Percentiles rank a stretch among this genome's conserved stretches.
phyloP scores from a whole-genome alignment of 1,140 invertebrate genomes.

The Drosophila novamexicana region DNA sequence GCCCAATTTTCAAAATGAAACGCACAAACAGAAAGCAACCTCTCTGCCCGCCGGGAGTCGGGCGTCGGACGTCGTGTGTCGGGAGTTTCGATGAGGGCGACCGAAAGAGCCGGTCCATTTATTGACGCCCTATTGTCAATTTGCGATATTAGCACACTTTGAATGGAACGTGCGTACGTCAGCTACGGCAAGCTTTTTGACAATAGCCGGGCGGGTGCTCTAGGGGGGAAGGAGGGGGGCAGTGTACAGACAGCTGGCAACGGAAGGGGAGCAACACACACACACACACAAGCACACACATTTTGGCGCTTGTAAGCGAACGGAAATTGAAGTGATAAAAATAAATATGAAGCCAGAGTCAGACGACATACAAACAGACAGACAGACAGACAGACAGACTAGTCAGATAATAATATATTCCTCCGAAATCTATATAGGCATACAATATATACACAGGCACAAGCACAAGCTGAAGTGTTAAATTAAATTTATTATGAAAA shows the following conservation, averaged over 20 bases:
- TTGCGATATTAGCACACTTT: constrained; percentile 63
- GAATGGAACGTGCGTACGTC: constrained; percentile 60
- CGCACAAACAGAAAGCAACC: constrained; percentile 38
- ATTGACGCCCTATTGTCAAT: constrained; percentile 69
- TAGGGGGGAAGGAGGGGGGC: neutral
- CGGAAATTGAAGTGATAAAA: constrained; percentile 78
- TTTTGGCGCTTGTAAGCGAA: constrained; percentile 60
- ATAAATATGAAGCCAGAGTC: constrained; percentile 66
- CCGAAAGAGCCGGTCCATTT: constrained; percentile 55
- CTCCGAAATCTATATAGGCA: constrained; percentile 12
- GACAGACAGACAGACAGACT: constrained; percentile 14
- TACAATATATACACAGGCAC: neutral
- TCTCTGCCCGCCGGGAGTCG: neutral
- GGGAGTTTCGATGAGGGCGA: neutral
- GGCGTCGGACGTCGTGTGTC: neutral
- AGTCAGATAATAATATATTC: constrained; percentile 40
- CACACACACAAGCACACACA: neutral
- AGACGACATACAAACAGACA: neutral
- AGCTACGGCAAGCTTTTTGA: constrained; percentile 40
- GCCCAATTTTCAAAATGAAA: constrained; percentile 55
- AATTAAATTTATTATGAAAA: too few relatives aligned
- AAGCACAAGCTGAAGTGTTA: too few relatives aligned
- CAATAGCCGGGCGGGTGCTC: neutral
- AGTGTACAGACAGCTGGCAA: constrained; percentile 17
- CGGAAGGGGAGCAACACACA: constrained; percentile 25